phyloP scores from a whole-genome alignment of 1,140 invertebrate genomes.

The Drosophila ficusphila region DNA sequence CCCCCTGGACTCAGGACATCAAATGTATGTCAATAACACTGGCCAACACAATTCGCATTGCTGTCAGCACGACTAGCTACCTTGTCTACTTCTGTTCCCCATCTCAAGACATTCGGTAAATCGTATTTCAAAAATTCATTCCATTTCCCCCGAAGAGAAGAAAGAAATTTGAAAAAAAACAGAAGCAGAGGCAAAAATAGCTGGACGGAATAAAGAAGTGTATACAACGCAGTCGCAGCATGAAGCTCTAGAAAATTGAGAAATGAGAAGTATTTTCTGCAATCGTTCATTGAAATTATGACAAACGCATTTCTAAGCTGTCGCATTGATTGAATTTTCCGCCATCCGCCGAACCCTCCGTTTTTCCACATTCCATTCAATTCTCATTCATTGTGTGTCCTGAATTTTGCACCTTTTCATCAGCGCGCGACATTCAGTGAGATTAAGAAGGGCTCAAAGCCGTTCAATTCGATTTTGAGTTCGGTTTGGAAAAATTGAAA shows the following conservation, averaged over 20 bases:
- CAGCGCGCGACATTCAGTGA: slow-evolving; percentile 33
- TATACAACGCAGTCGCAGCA: slow-evolving; percentile 24
- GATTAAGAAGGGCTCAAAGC: slow-evolving; percentile 56
- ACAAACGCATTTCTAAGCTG: slow-evolving; percentile 81
- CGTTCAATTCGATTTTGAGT: slow-evolving; percentile 20
- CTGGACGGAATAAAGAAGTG: slow-evolving; percentile 12
- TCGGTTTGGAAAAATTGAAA: slow-evolving; percentile 40
- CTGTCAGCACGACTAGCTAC: slow-evolving; percentile 50
- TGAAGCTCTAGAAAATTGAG: slow-evolving; percentile 43
- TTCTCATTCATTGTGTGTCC: slow-evolving; percentile 45
- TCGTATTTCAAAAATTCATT: slow-evolving; percentile 75
- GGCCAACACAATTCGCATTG: slow-evolving; percentile 50
- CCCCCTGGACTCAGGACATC: slow-evolving; percentile 40
- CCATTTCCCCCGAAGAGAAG: slow-evolving; percentile 51
- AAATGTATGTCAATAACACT: slow-evolving; percentile 74
- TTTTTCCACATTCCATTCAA: not conserved
- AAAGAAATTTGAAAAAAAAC: slow-evolving; percentile 26
- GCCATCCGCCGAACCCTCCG: slow-evolving; percentile 2
- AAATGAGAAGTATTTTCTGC: slow-evolving; percentile 74
- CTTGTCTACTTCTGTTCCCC: not conserved
- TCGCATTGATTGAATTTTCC: slow-evolving; percentile 76
- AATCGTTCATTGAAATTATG: slow-evolving; percentile 79
- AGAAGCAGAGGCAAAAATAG: slow-evolving; percentile 25
- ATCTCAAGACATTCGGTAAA: slow-evolving; percentile 45
- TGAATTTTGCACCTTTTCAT: slow-evolving; percentile 59